phyloP scores from a whole-genome alignment of 2,888 invertebrate species.

The Monoplex corrugatus region DNA sequence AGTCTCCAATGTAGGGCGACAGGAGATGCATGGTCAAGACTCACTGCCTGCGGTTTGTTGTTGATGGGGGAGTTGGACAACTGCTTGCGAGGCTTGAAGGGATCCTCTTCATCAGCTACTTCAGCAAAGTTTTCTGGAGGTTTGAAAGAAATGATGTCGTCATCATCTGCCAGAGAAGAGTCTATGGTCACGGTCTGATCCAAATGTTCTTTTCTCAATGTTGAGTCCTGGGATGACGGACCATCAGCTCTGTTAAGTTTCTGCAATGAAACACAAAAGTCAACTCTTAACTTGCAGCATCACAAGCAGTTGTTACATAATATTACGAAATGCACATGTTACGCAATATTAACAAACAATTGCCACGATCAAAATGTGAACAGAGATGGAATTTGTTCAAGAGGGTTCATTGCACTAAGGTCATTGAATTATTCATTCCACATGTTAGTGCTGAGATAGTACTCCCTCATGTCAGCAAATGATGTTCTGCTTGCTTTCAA shows the following conservation, averaged over 20 bases:
- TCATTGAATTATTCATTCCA: no score
- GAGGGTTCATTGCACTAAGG: no score
- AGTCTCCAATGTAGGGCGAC: not conserved
- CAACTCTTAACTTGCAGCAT: no score
- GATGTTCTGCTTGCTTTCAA: no score
- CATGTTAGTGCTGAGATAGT: no score
- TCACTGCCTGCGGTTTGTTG: not conserved
- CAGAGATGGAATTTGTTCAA: no score
- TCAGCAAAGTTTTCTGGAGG: not conserved
- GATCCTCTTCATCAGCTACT: slow-evolving; percentile 31
- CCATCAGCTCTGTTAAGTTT: slow-evolving; percentile 19
- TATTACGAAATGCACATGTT: no score
- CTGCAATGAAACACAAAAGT: slow-evolving; percentile 11
- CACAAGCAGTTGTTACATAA: no score
- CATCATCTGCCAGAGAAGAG: slow-evolving; percentile 8
- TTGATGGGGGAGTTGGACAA: slow-evolving; percentile 30
- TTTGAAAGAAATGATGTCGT: slow-evolving; percentile 39
- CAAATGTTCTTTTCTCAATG: not conserved
- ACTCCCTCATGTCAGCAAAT: no score
- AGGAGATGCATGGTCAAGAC: not conserved
- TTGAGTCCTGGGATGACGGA: not conserved
- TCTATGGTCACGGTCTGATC: not conserved
- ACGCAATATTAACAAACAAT: no score
- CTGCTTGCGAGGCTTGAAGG: slow-evolving; percentile 51
- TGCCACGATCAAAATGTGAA: no score